A percentile compares a stretch with the other conserved stretches of the same genome.
Evolutionary conservation across 2,113 vertebrate genomes (phyloP).

Genomic region (Sialia sialis): DNA sequence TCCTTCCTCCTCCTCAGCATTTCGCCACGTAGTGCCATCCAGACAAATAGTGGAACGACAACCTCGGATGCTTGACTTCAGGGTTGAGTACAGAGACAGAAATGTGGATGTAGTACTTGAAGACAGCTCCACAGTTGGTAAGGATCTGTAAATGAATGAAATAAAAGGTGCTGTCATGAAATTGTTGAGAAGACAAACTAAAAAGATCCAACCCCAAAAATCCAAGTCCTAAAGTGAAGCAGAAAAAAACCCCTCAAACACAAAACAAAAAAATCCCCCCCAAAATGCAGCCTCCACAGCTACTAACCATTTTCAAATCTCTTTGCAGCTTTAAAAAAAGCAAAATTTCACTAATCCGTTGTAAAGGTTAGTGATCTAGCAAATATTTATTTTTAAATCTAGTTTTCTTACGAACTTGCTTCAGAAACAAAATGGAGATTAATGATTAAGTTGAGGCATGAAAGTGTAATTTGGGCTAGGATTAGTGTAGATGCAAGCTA

Average conservation of each 20-base stretch:
- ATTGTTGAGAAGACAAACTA: background rate
- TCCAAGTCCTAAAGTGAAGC: background rate
- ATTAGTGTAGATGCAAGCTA: background rate
- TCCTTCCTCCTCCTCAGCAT: slow-evolving; percentile 83
- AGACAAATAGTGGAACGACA: slow-evolving; percentile 94
- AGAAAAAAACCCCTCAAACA: background rate
- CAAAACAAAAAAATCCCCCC: background rate
- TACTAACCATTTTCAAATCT: slow-evolving; percentile 9
- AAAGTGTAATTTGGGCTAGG: background rate
- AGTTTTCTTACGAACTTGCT: background rate
- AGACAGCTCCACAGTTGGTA: slow-evolving; percentile 93
- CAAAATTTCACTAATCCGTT: slow-evolving; percentile 22
- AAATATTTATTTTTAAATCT: background rate
- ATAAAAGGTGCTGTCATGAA: background rate
- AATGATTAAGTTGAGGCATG: background rate
- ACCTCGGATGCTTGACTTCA: slow-evolving; percentile 94
- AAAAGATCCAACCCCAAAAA: background rate
- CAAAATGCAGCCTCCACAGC: background rate
- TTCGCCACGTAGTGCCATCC: slow-evolving; percentile 85
- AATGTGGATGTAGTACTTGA: slow-evolving; percentile 93
- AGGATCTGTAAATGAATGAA: slow-evolving; percentile 58
- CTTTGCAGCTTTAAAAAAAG: slow-evolving; percentile 25
- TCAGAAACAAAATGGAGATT: slow-evolving; percentile 13
- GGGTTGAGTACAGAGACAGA: slow-evolving; percentile 94
- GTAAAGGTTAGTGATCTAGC: slow-evolving; percentile 16